Conservation (phyloP, 2,113 vertebrate species). For the Entelurus aequoreus region DNA sequence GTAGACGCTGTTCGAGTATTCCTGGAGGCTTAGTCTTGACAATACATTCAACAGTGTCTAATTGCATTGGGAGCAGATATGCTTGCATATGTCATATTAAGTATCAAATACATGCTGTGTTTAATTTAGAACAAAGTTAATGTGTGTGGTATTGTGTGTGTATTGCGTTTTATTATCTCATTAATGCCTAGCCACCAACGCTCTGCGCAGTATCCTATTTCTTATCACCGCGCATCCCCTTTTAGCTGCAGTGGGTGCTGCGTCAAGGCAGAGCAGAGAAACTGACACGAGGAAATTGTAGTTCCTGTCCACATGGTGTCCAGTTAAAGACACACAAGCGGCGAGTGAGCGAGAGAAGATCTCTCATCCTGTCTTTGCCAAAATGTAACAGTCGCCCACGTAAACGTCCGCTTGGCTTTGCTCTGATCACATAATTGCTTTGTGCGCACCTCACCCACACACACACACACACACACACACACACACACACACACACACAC, state of each 20-base stretch:
- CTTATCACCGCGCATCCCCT: conserved; percentile 24
- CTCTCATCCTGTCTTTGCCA: conserved; percentile 51
- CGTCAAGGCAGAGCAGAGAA: conserved; percentile 46
- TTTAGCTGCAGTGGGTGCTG: conserved; percentile 22
- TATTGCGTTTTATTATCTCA: background rate
- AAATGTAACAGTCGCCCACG: conserved; percentile 48
- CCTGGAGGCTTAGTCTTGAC: background rate
- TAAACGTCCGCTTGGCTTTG: conserved; percentile 62
- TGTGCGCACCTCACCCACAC: conserved; percentile 43
- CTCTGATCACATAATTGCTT: conserved; percentile 66
- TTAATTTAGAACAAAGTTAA: background rate
- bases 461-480: conserved; percentile 29
- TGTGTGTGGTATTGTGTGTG: background rate
- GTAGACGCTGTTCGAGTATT: background rate
- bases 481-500: conserved; percentile 22
- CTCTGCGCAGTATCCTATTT: background rate
- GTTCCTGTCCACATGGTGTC: conserved; percentile 56
- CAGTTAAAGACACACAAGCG: conserved; percentile 17
- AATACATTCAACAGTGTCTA: conserved; percentile 1
- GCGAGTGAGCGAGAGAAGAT: conserved; percentile 27
- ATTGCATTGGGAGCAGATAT: background rate
- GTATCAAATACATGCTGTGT: background rate
- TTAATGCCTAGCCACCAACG: background rate
- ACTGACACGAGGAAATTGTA: conserved; percentile 39
- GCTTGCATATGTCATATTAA: background rate